Conservation (phyloP, 2,797 vertebrate genomes). For the Sparidentex hasta region DNA sequence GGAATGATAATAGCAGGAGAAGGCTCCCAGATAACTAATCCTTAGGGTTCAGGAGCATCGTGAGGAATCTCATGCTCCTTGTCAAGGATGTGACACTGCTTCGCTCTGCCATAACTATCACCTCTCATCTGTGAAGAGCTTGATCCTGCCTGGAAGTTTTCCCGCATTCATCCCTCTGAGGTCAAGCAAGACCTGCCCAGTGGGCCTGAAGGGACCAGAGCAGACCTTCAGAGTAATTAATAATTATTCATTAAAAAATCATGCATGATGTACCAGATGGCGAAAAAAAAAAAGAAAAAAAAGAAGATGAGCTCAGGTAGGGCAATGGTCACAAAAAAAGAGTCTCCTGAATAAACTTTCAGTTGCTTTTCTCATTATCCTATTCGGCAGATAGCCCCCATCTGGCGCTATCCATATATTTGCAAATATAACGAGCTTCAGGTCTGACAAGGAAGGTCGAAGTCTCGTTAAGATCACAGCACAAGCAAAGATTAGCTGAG, state of each 20-base stretch:
- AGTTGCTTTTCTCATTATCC: slow-evolving; percentile 51
- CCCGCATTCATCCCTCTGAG: slow-evolving; percentile 30
- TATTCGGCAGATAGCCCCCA: slow-evolving; percentile 54
- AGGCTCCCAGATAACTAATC: slow-evolving; percentile 46
- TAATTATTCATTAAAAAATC: slow-evolving; percentile 56
- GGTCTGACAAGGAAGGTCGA: slow-evolving; percentile 66
- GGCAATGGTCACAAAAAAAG: slow-evolving; percentile 30
- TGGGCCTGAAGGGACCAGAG: slow-evolving; percentile 12
- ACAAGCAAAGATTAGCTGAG: slow-evolving; percentile 32
- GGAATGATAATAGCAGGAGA: slow-evolving; percentile 64
- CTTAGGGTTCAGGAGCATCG: slow-evolving; percentile 51
- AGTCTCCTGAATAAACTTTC: slow-evolving; percentile 49
- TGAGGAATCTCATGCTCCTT: slow-evolving; percentile 52
- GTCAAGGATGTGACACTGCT: slow-evolving; percentile 54
- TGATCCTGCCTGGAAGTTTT: slow-evolving; percentile 14
- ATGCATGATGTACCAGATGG: slow-evolving; percentile 65
- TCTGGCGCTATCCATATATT: slow-evolving; percentile 70
- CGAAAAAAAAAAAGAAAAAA: not conserved
- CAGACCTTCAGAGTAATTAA: slow-evolving; percentile 35
- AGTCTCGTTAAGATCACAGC: slow-evolving; percentile 35
- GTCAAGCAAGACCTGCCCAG: slow-evolving; percentile 26
- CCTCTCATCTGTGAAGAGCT: slow-evolving; percentile 39
- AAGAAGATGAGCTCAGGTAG: slow-evolving; percentile 21
- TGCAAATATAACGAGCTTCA: slow-evolving; percentile 64
- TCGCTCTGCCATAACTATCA: slow-evolving; percentile 26